Evolutionary conservation across 92 coral and sea anemone genomes (phyloP).

Genomic region (Pocillopora grandis): DNA sequence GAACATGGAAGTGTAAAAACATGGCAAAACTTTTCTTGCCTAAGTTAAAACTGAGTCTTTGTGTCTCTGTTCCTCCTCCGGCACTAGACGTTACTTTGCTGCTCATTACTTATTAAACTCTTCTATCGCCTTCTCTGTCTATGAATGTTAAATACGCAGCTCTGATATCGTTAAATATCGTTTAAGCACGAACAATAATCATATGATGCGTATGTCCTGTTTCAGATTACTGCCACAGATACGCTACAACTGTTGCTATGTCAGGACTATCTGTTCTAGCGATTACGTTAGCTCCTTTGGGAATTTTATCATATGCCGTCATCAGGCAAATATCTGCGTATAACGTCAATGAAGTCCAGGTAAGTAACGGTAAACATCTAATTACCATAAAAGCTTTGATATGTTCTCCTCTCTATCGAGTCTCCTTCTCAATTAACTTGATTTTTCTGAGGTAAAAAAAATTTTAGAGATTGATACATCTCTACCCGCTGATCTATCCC

Average conservation of each 20-base stretch:
- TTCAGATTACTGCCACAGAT: conserved; percentile 45
- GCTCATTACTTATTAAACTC: too few relatives aligned
- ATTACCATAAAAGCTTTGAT: background rate
- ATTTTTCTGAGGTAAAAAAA: too few relatives aligned
- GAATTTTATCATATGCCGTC: conserved; percentile 21
- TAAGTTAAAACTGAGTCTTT: too few relatives aligned
- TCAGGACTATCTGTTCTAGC: conserved; percentile 39
- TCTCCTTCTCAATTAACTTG: too few relatives aligned
- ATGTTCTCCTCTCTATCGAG: too few relatives aligned
- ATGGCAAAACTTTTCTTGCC: too few relatives aligned
- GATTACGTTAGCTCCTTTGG: conserved; percentile 39
- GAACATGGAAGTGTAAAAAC: too few relatives aligned
- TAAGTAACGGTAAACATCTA: background rate
- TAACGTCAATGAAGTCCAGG: conserved; percentile 14
- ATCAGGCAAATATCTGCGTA: conserved; percentile 2
- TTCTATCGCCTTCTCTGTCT: too few relatives aligned
- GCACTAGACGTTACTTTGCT: too few relatives aligned
- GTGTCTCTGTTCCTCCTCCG: too few relatives aligned
- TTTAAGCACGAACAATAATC: background rate
- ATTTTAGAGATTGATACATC: too few relatives aligned
- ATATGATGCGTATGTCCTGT: background rate
- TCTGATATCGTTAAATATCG: background rate
- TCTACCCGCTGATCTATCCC: too few relatives aligned
- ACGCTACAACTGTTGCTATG: conserved; percentile 47
- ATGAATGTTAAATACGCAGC: background rate